A percentile compares a stretch with the other conserved stretches of the same genome.
These are phyloP conservation scores for Dendrocincla fuliginosa DNA, from an alignment of 2,797 vertebrate species.

Conservation along the genomic window DNA sequence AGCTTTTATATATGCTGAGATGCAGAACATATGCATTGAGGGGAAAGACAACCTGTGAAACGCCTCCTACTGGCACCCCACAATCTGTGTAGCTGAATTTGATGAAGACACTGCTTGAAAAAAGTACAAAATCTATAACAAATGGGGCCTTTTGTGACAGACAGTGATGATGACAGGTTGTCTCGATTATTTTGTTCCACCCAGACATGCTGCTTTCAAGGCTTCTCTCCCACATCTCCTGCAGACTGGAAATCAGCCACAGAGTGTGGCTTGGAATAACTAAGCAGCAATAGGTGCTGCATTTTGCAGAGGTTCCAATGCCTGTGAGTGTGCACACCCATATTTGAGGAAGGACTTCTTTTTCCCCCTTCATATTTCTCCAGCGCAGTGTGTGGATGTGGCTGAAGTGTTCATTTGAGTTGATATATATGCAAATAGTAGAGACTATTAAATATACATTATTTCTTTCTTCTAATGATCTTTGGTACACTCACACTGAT, in stretches of 20 bases:
- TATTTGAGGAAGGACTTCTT: not conserved
- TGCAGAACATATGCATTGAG: not conserved
- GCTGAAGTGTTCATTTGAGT: not conserved
- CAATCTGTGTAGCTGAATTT: not conserved
- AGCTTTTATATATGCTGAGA: not conserved
- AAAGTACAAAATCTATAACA: not conserved
- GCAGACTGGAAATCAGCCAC: constrained; percentile 27
- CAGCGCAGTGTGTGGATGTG: not conserved
- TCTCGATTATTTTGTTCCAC: not conserved
- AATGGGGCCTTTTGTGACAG: constrained; percentile 2
- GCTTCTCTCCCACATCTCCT: not conserved
- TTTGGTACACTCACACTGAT: not conserved
- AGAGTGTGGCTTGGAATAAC: constrained; percentile 13
- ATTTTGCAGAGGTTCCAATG: not conserved
- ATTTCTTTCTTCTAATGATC: not conserved
- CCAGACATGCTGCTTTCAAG: not conserved
- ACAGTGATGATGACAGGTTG: not conserved
- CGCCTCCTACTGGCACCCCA: not conserved
- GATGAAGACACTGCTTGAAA: not conserved
- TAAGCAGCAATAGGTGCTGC: not conserved
- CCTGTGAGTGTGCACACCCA: not conserved
- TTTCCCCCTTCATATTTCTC: not conserved
- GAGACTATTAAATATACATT: constrained; percentile 21
- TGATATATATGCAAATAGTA: constrained; percentile 31
- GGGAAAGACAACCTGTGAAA: not conserved